Evolutionary conservation across 30 jellyfish, hydroid and myxozoan genomes (phyloP).

Genomic region (Aurelia sp.): DNA sequence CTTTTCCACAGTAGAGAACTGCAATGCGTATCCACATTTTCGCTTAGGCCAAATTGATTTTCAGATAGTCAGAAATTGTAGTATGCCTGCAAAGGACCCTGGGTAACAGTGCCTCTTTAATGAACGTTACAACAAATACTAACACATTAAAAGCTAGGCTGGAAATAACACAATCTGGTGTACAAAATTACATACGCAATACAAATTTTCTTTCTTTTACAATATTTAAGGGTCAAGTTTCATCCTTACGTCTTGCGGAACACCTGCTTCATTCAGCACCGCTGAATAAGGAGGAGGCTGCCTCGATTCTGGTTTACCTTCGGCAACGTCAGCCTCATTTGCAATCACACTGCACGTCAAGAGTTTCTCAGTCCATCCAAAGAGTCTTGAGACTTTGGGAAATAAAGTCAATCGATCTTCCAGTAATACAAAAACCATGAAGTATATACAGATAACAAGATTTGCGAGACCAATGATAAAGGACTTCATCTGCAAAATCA

Average conservation of each 20-base stretch:
- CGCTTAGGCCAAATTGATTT: too few relatives aligned
- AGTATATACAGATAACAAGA: slow-evolving; percentile 67
- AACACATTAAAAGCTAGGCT: too few relatives aligned
- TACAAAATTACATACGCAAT: too few relatives aligned
- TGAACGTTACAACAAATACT: too few relatives aligned
- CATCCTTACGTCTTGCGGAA: slow-evolving; percentile 33
- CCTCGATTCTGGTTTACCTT: neutral
- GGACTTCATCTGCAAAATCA: slow-evolving; percentile 85
- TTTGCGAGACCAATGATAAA: slow-evolving; percentile 81
- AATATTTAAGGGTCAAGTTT: slow-evolving; percentile 2
- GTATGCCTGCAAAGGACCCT: too few relatives aligned
- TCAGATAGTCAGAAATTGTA: too few relatives aligned
- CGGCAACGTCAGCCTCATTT: neutral
- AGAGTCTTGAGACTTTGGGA: slow-evolving; percentile 67
- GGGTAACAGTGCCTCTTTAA: too few relatives aligned
- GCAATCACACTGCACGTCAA: slow-evolving; percentile 20
- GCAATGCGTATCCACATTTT: too few relatives aligned
- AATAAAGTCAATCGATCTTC: slow-evolving; percentile 91
- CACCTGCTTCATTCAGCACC: slow-evolving; percentile 45
- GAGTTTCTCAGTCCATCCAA: slow-evolving; percentile 40
- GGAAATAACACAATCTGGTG: too few relatives aligned
- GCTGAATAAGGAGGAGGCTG: slow-evolving; percentile 23
- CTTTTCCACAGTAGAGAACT: too few relatives aligned
- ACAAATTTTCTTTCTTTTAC: too few relatives aligned
- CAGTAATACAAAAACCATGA: slow-evolving; percentile 80